A percentile compares a stretch with the other conserved stretches of the same genome.
These are phyloP conservation scores for Malurus splendens DNA, from an alignment of 2,797 vertebrate species.

Conservation along the genomic window DNA sequence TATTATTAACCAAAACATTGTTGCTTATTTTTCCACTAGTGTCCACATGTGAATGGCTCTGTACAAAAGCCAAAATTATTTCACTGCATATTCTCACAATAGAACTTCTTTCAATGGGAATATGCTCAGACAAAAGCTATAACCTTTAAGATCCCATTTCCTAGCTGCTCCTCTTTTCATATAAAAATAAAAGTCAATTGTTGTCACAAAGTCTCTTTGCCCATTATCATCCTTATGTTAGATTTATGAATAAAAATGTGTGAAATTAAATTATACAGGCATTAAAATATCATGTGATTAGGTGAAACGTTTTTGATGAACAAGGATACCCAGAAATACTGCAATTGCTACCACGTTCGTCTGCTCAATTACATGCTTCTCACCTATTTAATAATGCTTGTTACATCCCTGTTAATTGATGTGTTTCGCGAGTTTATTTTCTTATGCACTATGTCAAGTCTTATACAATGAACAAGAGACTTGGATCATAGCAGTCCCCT, in stretches of 20 bases:
- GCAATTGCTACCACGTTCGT: constrained; percentile 3
- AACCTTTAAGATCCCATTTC: constrained; percentile 18
- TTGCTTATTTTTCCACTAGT: neutral
- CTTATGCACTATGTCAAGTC: constrained; percentile 14
- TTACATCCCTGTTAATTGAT: constrained; percentile 49
- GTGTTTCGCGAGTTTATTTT: constrained; percentile 51
- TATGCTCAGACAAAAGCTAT: constrained; percentile 1
- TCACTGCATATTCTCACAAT: constrained; percentile 24
- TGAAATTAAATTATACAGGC: constrained; percentile 45
- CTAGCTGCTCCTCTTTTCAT: neutral
- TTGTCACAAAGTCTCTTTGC: constrained; percentile 13
- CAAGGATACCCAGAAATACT: constrained; percentile 27
- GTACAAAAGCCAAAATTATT: neutral
- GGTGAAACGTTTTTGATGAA: constrained; percentile 32
- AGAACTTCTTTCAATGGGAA: constrained; percentile 14
- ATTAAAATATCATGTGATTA: constrained; percentile 47
- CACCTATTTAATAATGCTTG: constrained; percentile 55
- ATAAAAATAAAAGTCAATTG: constrained; percentile 34
- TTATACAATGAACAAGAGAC: constrained; percentile 34
- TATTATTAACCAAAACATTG: neutral
- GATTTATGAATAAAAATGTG: constrained; percentile 40
- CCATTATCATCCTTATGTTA: constrained; percentile 22
- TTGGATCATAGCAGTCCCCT: constrained; percentile 38
- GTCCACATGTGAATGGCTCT: neutral
- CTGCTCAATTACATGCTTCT: constrained; percentile 47